Evolutionary conservation across 2,888 invertebrate species (phyloP).

Genomic region (Deroplatys truncata): DNA sequence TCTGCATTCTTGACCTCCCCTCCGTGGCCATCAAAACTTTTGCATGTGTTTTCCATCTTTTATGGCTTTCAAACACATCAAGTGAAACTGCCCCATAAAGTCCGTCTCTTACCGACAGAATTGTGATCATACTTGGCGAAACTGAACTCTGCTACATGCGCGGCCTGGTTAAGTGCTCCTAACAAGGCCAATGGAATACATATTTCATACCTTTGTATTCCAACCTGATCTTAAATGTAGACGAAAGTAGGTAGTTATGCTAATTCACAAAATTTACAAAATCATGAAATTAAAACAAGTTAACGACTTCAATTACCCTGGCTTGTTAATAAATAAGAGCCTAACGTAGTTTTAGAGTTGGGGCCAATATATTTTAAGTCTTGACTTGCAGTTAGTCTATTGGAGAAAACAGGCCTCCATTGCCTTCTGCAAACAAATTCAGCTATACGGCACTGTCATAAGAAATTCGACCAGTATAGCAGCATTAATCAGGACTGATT

Average conservation of each 20-base stretch:
- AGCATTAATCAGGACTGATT: too few species aligned
- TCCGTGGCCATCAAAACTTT: background rate
- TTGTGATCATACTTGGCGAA: background rate
- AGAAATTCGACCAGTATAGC: too few species aligned
- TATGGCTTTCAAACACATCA: background rate
- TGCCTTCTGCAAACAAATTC: too few species aligned
- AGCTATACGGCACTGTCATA: too few species aligned
- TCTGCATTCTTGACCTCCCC: background rate
- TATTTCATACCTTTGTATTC: background rate
- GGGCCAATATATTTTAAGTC: background rate
- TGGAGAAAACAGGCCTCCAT: background rate
- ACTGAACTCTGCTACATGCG: background rate
- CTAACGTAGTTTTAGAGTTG: background rate
- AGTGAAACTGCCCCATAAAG: background rate
- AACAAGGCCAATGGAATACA: background rate
- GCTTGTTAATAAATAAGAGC: background rate
- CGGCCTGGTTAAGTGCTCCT: background rate
- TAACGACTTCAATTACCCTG: background rate
- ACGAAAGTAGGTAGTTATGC: background rate
- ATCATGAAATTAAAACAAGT: background rate
- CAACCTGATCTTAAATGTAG: background rate
- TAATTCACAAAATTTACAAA: background rate
- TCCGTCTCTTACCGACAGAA: background rate
- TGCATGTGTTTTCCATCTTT: background rate
- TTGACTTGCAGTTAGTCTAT: background rate